Percentiles rank a stretch among this genome's conserved stretches.
These are phyloP conservation scores for Invenusta paracnida DNA, from an alignment of 2,888 invertebrate species.

Conservation along the genomic window DNA sequence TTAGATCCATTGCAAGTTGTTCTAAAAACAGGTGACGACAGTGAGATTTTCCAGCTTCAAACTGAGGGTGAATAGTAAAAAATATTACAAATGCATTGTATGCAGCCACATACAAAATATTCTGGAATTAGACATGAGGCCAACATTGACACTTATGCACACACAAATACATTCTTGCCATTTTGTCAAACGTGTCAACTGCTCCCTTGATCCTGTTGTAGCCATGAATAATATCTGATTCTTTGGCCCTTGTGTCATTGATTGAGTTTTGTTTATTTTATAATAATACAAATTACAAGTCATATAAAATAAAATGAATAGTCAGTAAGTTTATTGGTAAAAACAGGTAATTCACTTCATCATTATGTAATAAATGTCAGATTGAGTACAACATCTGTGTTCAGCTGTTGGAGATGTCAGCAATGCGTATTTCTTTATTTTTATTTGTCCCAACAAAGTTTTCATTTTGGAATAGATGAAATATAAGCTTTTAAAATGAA, in stretches of 20 bases:
- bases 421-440: no score
- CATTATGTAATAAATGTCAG: no score
- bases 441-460: no score
- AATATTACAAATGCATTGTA: neutral
- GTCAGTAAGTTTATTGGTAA: no score
- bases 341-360: no score
- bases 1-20: neutral
- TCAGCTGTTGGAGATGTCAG: no score
- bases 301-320: no score
- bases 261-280: no score
- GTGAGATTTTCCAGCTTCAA: neutral
- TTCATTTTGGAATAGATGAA: no score
- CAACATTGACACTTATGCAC: neutral
- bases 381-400: no score
- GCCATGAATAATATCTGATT: neutral
- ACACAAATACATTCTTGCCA: neutral
- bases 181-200: neutral
- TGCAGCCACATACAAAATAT: neutral
- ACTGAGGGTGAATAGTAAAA: neutral
- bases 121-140: neutral
- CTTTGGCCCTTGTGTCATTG: no score
- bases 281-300: no score
- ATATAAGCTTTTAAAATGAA: neutral
- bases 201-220: neutral
- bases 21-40: neutral